phyloP scores from a whole-genome alignment of 2,888 invertebrate species.

The Clostera curtula region DNA sequence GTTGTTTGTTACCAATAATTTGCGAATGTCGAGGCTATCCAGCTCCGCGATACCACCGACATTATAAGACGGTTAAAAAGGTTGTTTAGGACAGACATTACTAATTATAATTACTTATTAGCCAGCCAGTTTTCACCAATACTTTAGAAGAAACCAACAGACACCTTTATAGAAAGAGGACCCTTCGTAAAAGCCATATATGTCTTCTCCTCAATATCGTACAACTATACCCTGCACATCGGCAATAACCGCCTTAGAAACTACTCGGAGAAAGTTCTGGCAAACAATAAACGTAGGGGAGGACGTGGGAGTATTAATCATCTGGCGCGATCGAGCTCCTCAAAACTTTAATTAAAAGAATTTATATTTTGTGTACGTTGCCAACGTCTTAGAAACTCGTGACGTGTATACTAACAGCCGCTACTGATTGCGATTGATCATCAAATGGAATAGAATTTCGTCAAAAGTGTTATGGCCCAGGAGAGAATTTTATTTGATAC shows the following conservation, averaged over 20 bases:
- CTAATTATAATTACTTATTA: no score
- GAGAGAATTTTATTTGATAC: no score
- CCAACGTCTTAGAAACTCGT: conserved; percentile 15
- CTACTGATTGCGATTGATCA: conserved; percentile 26
- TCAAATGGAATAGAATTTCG: conserved; percentile 30
- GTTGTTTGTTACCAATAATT: no score
- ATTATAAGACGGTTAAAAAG: no score
- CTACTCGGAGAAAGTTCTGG: background rate
- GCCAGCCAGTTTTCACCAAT: no score
- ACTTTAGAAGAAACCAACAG: no score
- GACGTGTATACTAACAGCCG: conserved; percentile 16
- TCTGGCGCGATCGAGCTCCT: conserved; percentile 11
- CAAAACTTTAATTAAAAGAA: conserved; percentile 26
- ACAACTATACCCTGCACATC: no score
- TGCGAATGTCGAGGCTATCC: no score
- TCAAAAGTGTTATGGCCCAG: conserved; percentile 26
- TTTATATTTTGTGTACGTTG: conserved; percentile 18
- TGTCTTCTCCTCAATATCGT: no score
- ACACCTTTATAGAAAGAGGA: no score
- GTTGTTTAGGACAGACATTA: no score
- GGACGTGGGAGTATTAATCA: conserved; percentile 12
- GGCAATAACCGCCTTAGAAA: background rate
- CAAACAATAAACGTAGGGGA: conserved; percentile 2
- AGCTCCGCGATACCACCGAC: no score
- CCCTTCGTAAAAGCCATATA: background rate